Conservation (phyloP, 1,140 invertebrate genomes). For the Saxidomus purpurata region DNA sequence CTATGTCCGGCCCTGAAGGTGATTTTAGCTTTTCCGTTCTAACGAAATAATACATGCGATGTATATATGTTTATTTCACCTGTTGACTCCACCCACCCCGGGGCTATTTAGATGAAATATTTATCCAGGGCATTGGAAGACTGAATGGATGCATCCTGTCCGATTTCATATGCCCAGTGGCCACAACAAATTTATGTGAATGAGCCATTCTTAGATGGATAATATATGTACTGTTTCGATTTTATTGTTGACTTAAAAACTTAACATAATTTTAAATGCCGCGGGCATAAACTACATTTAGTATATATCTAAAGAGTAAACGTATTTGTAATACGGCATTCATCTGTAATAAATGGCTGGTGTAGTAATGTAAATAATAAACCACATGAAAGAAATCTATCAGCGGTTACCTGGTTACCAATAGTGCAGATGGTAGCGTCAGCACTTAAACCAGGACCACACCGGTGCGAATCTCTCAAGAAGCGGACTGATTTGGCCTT, state of each 20-base stretch:
- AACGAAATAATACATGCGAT: not conserved
- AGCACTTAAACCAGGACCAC: too few species aligned
- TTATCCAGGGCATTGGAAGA: conserved; percentile 24
- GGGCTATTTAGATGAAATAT: conserved; percentile 45
- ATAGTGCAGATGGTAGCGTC: too few species aligned
- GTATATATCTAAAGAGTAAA: too few species aligned
- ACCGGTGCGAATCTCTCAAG: too few species aligned
- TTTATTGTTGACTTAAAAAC: not conserved
- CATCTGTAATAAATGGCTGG: too few species aligned
- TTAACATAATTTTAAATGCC: not conserved
- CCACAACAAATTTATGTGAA: conserved; percentile 18
- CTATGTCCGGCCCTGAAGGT: not conserved
- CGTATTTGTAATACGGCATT: too few species aligned
- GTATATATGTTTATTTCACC: conserved; percentile 24
- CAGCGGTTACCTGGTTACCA: too few species aligned
- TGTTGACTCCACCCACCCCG: conserved; percentile 13
- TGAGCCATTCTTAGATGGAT: not conserved
- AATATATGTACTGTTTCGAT: not conserved
- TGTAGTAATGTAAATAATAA: too few species aligned
- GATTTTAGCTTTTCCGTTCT: not conserved
- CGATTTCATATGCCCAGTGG: not conserved
- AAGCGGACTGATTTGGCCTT: too few species aligned
- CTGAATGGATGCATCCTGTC: conserved; percentile 33
- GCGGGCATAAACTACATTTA: not conserved
- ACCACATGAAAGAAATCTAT: too few species aligned